Conservation (phyloP, 1,140 invertebrate genomes). For the Triops cancriformis region DNA sequence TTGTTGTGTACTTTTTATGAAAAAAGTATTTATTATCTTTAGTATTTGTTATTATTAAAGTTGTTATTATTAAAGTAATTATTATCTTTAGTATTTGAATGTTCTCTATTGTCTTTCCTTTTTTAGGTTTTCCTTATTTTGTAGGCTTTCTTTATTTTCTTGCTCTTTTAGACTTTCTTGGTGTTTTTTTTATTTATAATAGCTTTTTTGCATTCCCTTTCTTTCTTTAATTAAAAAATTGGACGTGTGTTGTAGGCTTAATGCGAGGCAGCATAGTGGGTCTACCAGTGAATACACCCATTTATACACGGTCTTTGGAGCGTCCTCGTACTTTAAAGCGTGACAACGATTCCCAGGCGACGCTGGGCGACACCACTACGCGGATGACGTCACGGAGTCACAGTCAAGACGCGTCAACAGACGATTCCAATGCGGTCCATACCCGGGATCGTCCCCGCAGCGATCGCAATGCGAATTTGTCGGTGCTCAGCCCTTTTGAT, state of each 20-base stretch:
- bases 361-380: neutral
- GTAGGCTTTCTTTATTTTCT: no score
- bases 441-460: neutral
- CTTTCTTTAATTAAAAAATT: no score
- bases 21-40: no score
- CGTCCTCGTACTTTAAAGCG: neutral
- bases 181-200: no score
- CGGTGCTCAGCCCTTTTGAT: constrained; percentile 77
- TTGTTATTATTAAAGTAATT: no score
- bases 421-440: neutral
- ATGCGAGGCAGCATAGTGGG: constrained; percentile 2
- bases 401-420: neutral
- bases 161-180: no score
- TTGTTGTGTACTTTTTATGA: no score
- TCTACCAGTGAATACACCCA: neutral
- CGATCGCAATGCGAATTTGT: constrained; percentile 38
- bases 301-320: neutral
- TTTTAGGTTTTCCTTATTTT: no score
- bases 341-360: neutral
- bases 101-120: no score
- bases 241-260: neutral
- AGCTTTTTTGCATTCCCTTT: no score
- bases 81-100: no score
- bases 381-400: neutral
- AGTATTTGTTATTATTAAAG: no score